Percentiles rank a stretch among this genome's conserved stretches.
phyloP scores from a whole-genome alignment of 2,797 vertebrate species.

The Micrastur ruficollis region DNA sequence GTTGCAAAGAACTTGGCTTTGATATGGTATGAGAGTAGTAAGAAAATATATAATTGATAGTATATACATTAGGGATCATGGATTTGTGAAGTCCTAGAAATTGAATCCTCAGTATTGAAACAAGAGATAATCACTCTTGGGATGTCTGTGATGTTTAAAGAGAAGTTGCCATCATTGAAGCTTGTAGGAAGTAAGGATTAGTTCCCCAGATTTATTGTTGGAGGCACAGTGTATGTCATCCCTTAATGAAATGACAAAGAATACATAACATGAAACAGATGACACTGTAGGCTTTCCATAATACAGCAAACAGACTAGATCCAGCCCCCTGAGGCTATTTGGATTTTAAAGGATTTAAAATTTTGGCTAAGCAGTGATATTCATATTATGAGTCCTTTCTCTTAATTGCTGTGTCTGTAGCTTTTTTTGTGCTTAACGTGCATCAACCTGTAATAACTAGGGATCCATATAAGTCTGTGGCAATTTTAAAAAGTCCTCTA shows the following conservation, averaged over 20 bases:
- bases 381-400: not conserved
- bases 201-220: not conserved
- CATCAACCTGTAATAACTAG: not conserved
- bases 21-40: fast-evolving
- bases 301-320: not conserved
- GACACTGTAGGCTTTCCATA: not conserved
- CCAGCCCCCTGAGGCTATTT: not conserved
- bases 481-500: not conserved
- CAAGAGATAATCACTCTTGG: not conserved
- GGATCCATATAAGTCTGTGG: not conserved
- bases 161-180: not conserved
- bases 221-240: not conserved
- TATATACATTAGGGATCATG: not conserved
- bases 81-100: not conserved
- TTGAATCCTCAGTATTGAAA: not conserved
- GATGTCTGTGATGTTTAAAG: not conserved
- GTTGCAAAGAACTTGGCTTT: not conserved
- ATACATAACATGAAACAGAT: not conserved
- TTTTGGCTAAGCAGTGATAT: not conserved
- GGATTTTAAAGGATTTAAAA: conserved; percentile 16
- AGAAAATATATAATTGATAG: not conserved
- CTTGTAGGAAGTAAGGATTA: not conserved
- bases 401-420: not conserved
- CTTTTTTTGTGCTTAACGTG: not conserved
- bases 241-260: not conserved